Percentiles rank a stretch among this genome's conserved stretches.
phyloP scores from a whole-genome alignment of 2,113 vertebrate species.

The Vidua macroura region DNA sequence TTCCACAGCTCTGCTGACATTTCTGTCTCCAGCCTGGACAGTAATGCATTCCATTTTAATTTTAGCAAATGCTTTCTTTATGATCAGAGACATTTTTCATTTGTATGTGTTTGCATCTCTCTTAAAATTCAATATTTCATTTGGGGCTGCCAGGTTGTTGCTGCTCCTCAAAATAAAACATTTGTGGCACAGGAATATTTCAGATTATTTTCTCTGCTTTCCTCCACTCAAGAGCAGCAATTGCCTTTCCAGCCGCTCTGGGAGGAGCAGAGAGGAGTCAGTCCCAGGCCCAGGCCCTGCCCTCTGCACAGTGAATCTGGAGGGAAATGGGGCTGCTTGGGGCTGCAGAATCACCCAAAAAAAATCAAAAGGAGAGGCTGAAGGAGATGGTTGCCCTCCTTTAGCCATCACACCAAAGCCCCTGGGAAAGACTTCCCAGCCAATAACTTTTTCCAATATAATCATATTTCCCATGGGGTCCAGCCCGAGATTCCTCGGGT shows the following conservation, averaged over 20 bases:
- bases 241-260: neutral
- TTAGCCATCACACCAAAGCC: neutral
- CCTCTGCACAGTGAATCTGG: accelerated
- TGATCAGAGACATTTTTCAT: slow-evolving; percentile 55
- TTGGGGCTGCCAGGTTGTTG: neutral
- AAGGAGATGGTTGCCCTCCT: neutral
- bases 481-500: accelerated
- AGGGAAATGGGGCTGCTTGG: neutral
- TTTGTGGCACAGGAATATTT: slow-evolving; percentile 31
- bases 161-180: slow-evolving; percentile 34
- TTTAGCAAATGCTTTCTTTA: slow-evolving; percentile 57
- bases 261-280: neutral
- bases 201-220: neutral
- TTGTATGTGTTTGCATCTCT: slow-evolving; percentile 60
- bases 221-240: neutral
- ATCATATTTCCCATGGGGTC: accelerated
- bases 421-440: neutral
- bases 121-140: slow-evolving; percentile 58
- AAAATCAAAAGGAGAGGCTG: neutral
- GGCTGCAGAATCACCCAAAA: neutral
- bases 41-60: slow-evolving; percentile 57
- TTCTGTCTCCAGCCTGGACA: slow-evolving; percentile 18
- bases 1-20: slow-evolving; percentile 14
- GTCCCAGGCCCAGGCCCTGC: neutral
- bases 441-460: neutral